These are phyloP conservation scores for Chloropsis cyanopogon DNA, from an alignment of 2,113 vertebrate species.

Conservation along the genomic window DNA sequence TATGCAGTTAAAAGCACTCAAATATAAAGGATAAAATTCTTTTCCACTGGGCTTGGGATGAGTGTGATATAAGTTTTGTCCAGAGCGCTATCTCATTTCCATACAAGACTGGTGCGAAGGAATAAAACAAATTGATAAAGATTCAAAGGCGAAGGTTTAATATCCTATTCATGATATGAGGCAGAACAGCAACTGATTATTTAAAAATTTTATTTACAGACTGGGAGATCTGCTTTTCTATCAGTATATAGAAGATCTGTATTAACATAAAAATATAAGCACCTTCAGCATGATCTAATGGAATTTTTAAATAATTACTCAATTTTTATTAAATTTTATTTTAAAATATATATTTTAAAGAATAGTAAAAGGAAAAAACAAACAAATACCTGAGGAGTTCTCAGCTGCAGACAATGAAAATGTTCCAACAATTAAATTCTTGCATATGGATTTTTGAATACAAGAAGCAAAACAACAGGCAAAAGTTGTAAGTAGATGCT, in stretches of 20 bases:
- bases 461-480: not conserved
- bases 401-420: not conserved
- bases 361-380: not conserved
- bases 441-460: not conserved
- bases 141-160: not conserved
- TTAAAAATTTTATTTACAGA: not conserved
- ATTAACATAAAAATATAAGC: not conserved
- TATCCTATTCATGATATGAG: not conserved
- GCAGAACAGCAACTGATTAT: not conserved
- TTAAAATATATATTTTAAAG: not conserved
- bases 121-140: not conserved
- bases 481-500: not conserved
- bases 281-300: not conserved
- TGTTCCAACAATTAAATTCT: not conserved
- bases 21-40: rapidly evolving
- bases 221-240: not conserved
- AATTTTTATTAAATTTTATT: not conserved
- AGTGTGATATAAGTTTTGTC: not conserved
- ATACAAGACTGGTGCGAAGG: not conserved
- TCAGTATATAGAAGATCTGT: not conserved
- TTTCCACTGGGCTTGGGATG: not conserved
- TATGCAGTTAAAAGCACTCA: not conserved
- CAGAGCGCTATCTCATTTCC: not conserved
- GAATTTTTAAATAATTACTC: not conserved
- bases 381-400: not conserved